phyloP scores from a whole-genome alignment of 2,113 vertebrate species.

The Dendrocopos noguchii region DNA sequence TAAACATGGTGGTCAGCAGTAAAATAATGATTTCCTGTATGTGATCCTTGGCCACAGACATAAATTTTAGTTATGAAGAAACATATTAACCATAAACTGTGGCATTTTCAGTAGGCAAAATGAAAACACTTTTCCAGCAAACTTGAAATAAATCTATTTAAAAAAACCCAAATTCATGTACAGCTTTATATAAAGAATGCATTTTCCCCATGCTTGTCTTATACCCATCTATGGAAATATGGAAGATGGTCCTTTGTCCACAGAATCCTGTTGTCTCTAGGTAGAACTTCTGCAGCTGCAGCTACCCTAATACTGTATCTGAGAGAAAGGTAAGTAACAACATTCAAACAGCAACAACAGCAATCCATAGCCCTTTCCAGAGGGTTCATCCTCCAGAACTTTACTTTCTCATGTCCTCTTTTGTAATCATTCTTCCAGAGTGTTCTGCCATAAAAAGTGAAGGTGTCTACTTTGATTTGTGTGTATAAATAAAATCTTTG shows the following conservation, averaged over 20 bases:
- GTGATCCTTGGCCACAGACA: neutral
- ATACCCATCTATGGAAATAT: neutral
- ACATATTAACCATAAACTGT: neutral
- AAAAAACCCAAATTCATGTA: neutral
- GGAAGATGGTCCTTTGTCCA: neutral
- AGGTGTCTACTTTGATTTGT: neutral
- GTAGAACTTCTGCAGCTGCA: neutral
- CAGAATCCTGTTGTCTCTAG: neutral
- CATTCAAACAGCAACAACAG: neutral
- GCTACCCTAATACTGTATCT: neutral
- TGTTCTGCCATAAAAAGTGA: neutral
- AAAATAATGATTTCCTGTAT: conserved; percentile 15
- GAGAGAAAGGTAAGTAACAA: neutral
- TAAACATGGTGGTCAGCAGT: neutral
- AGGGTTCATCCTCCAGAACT: neutral
- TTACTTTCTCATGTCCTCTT: neutral
- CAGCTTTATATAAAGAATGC: neutral
- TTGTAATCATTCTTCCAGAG: neutral
- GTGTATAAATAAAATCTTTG: neutral
- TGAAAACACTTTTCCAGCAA: neutral
- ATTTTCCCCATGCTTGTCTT: neutral
- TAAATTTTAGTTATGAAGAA: neutral
- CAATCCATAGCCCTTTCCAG: neutral
- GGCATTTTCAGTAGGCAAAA: neutral
- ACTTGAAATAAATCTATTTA: neutral